Percentiles rank a stretch among this genome's conserved stretches.
Conservation (phyloP, 2,888 invertebrate species). For the Rhagophthalmus giganteus region DNA sequence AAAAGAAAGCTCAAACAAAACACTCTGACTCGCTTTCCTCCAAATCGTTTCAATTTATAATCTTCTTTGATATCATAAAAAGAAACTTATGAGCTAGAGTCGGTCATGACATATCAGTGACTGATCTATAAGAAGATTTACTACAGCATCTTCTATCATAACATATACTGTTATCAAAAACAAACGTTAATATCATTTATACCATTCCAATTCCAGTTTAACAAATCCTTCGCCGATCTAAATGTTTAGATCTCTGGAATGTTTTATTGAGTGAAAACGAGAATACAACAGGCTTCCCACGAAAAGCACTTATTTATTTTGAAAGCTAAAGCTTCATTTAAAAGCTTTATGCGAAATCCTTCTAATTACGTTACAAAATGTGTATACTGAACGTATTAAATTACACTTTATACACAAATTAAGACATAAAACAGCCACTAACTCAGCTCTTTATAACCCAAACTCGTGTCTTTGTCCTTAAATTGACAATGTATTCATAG, state of each 20-base stretch:
- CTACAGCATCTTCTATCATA: not conserved
- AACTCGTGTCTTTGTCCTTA: constrained; percentile 30
- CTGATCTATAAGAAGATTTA: not conserved
- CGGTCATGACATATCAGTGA: no score
- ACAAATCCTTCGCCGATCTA: not conserved
- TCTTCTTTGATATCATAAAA: no score
- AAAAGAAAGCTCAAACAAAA: no score
- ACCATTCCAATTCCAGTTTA: no score
- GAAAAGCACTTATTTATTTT: constrained; percentile 2
- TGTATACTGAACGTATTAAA: constrained; percentile 28
- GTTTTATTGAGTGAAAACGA: constrained; percentile 1
- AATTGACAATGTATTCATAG: constrained; percentile 33
- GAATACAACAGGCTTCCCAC: not conserved
- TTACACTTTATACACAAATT: constrained; percentile 32
- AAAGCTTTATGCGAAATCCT: constrained; percentile 20
- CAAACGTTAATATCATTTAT: not conserved
- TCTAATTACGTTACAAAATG: constrained; percentile 24
- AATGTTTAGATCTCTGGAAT: not conserved
- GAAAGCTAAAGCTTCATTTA: constrained; percentile 20
- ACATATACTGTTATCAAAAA: not conserved
- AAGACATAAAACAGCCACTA: constrained; percentile 31
- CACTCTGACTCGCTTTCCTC: no score
- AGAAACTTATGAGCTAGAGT: no score
- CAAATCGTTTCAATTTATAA: no score
- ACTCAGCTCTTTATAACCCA: constrained; percentile 31